Percentiles rank a stretch among this genome's conserved stretches.
Conservation (phyloP, 2,797 vertebrate species). For the Gymnoscopelus braueri region DNA sequence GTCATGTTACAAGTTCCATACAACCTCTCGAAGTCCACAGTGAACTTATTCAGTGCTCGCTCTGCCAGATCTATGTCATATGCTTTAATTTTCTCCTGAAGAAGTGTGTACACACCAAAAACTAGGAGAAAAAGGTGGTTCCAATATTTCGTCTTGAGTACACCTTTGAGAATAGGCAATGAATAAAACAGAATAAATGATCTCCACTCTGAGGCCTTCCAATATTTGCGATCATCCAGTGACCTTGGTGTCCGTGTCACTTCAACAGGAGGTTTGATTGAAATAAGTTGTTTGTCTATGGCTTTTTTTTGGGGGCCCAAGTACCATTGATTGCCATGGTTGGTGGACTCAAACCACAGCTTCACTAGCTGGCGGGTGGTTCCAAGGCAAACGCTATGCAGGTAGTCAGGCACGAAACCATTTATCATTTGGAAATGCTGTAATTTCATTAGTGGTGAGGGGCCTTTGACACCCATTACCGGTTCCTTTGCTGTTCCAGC, state of each 20-base stretch:
- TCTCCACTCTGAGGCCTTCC: slow-evolving; percentile 44
- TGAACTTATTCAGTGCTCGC: slow-evolving; percentile 4
- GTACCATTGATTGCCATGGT: slow-evolving; percentile 20
- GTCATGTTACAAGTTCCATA: background rate
- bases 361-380: slow-evolving; percentile 9
- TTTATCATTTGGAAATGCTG: slow-evolving; percentile 28
- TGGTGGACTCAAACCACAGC: slow-evolving; percentile 17
- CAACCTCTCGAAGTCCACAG: background rate
- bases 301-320: slow-evolving; percentile 3
- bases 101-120: slow-evolving; percentile 1
- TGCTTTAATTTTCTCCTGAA: background rate
- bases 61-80: background rate
- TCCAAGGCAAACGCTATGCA: slow-evolving; percentile 23
- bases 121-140: slow-evolving; percentile 30
- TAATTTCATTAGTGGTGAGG: slow-evolving; percentile 15
- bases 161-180: slow-evolving; percentile 24
- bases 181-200: slow-evolving; percentile 37
- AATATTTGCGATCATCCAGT: slow-evolving; percentile 22
- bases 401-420: slow-evolving; percentile 21
- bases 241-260: slow-evolving; percentile 29
- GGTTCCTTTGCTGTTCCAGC: slow-evolving; percentile 8
- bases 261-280: slow-evolving; percentile 31
- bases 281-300: slow-evolving; percentile 18
- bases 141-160: slow-evolving; percentile 32
- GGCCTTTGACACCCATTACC: slow-evolving; percentile 26